Evolutionary conservation across 2,888 invertebrate species (phyloP), one percentile per base, ranked within the genome.

Genomic region (Euclidia mi): DNA sequence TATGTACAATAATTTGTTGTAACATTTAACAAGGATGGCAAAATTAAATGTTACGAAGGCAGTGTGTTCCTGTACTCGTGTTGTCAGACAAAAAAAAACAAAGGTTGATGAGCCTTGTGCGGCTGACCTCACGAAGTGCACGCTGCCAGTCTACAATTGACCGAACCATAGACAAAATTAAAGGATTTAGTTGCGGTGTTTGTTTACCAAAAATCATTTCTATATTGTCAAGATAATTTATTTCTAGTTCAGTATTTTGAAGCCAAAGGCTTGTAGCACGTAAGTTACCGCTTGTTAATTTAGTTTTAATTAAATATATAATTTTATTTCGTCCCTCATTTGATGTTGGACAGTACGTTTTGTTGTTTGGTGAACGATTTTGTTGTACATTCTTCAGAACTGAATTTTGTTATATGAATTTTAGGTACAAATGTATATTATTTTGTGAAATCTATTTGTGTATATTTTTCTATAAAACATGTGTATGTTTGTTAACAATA

Each of bases 221-320:
- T 31, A 25, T 44, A 28, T 29, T 12, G 29, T 32, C 20, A 20
- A 31, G 18, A 9, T 50, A 45, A 34, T 58, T 58, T 58, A 50
- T 51, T 51, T 40, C 31, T 61, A 49, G 52, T 56, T 37, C 46
- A 68, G 58, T 47, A 59, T 58, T 56, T 43, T 49, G 52, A 25
- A 42, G 57, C 62, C 62, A 62, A 62, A 62, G 62, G 62, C 57
- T 49, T 4, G 9, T 62, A 62, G 46, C 35, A 17, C 9, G 10
- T 62, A 62, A 62, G 62, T 62, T 62, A 55, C 57, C 46, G 48
- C 18, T 48, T 10, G 49, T 41, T 50, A 4, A 48, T 56, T 45
- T 45, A 56, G 41, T 45, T 56, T 11, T 53, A 50, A 14, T 42
- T 34, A 44, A 4, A 6, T 25, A 25, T 25, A 18, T 37, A 12